Base-by-base conservation (phyloP, 1,140 invertebrate species). In the Bursaphelenchus mucronatus region DNA sequence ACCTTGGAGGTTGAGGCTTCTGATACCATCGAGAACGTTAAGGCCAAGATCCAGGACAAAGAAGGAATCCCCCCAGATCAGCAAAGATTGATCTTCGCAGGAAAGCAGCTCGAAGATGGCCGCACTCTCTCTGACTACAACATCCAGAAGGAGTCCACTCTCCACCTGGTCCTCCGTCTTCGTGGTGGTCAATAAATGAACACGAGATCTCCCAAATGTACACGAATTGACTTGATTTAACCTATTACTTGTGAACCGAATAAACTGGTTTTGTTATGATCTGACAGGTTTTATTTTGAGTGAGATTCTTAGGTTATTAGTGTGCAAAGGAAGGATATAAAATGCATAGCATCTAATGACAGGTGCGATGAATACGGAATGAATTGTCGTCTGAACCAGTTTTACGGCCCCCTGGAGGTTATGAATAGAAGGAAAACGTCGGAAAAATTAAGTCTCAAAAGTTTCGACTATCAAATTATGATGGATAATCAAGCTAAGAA, bases 81-180 rank as follows among this genome's bases (percentile, higher is more conserved):
- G 66, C 81, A 82, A 64, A 66, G 85, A 41, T 71, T 86, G 51
- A 71, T 71, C 49, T 71, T 71, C 41, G 70, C 70, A 30, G 70
- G 70, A 17, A 87, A 87, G 76, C 86, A 87, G 76, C 76, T 87
- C 19, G 86, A 87, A 82, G 86, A 87, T 83, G 86, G 87, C 76
- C 85, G 83, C 80, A 87, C 86, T 17, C 67, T 91, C 86, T 88
- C 89, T 86, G 80, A 90, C 86, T 82, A 86, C 79, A 86, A 86
- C 76, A 86, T 86, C 73, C 85, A 85, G 72, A 84, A 84, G 68
- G 87, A 87, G 74, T 87, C 86, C 0, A 88, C 87, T 19, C 82
- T 88, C 41, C 87, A 87, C 75, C 77, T 87, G 75, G 86, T 87
- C 15, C 82, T 88, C 50, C 83, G 86, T 82, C 83, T 87, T 51